Percentiles rank a stretch among this genome's conserved stretches.
phyloP scores from a whole-genome alignment of 1,140 invertebrate species.

The Drosophila trapezifrons region DNA sequence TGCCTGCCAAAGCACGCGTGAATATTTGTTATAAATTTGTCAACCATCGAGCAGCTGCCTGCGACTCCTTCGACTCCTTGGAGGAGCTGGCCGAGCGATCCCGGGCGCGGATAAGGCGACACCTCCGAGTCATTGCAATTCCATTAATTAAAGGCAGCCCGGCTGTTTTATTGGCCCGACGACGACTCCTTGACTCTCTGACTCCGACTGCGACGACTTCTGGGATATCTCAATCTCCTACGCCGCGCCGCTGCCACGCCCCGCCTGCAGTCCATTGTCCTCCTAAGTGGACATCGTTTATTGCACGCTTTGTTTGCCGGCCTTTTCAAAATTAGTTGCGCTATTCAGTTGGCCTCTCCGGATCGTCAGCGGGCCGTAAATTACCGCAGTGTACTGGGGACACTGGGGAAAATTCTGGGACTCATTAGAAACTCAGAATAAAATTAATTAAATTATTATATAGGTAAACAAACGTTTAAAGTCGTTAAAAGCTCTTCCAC shows the following conservation, averaged over 20 bases:
- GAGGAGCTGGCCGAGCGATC: constrained; percentile 41
- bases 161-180: constrained; percentile 62
- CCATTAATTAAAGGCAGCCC: constrained; percentile 73
- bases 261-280: constrained; percentile 55
- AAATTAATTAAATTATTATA: too few relatives aligned
- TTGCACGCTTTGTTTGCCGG: constrained; percentile 73
- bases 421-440: too few relatives aligned
- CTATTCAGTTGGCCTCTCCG: constrained; percentile 60
- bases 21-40: constrained; percentile 83
- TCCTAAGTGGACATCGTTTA: constrained; percentile 80
- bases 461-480: too few relatives aligned
- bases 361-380: constrained; percentile 60
- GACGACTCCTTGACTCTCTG: constrained; percentile 7
- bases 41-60: constrained; percentile 42
- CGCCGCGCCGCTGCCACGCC: constrained; percentile 44
- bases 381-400: constrained; percentile 37
- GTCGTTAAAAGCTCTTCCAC: too few relatives aligned
- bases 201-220: constrained; percentile 14
- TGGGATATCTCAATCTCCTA: constrained; percentile 43
- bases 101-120: constrained; percentile 56
- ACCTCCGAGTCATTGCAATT: constrained; percentile 75
- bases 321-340: constrained; percentile 81
- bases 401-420: not conserved
- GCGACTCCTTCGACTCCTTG: not conserved
- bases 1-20: constrained; percentile 78